Base-by-base conservation (phyloP, 2,888 invertebrate genomes). In the Xestoiulus laeticollis region DNA sequence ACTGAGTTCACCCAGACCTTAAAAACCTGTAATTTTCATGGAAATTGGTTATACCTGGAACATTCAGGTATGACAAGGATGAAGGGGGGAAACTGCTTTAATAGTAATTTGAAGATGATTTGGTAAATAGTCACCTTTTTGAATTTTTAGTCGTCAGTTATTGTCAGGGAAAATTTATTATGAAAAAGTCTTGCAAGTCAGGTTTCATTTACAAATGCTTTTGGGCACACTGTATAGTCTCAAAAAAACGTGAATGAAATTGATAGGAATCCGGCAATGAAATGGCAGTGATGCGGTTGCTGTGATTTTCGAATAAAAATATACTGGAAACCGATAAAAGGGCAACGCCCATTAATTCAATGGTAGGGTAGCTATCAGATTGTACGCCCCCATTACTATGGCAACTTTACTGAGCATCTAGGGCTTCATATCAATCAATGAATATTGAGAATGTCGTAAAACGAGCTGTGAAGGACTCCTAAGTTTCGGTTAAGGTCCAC, bases 301-400 rank as follows among this genome's bases (percentile, higher is more conserved):
- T 26, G 26, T 68, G 68, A 68, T 68, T 68, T 26, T n/a, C 26
- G 26, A 68, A 68, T 68, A 26, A 68, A 68, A 68, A 26, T 26
- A 26, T 12, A 68, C 26, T 68, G 68, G 26, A 68, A 68, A 68
- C 68, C 68, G 26, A 68, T 68, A 59, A 22, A n/a, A 59, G n/a
- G 59, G 59, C 59, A 59, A 59, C 59, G 59, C 59, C 59, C 59
- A 59, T 59, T 68, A 26, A 26, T 26, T 68, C 68, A 26, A n/a
- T 26, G 68, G 12, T 6, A 26, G 68, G 68, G 68, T 26, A 68
- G 26, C 26, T 22, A 68, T 68, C 26, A 14, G 26, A 8, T 26
- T 1, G 68, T 26, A n/a, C 12, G 68, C 68, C 6, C n/a, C 26
- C 68, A 68, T 68, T 68, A n/a, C 68, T 68, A 68, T 68, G 26